Percentiles rank a stretch among this genome's conserved stretches.
phyloP scores from a whole-genome alignment of 2,113 vertebrate genomes.

The Morone chrysops region DNA sequence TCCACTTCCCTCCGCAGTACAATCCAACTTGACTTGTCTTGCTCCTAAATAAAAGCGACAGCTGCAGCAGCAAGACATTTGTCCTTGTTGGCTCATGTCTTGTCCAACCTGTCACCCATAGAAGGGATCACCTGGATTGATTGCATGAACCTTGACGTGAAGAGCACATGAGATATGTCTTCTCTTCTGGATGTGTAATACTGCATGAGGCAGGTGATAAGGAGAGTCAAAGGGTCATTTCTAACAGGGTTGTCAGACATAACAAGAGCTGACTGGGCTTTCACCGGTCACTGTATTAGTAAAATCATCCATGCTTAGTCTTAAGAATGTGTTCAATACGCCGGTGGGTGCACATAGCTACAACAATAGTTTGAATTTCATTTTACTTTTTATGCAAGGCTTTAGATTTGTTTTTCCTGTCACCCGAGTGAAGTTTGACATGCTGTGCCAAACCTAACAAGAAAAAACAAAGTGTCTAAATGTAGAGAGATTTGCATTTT shows the following conservation, averaged over 20 bases:
- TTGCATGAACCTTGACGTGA: conserved; percentile 22
- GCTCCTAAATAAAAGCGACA: conserved; percentile 49
- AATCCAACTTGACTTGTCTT: conserved; percentile 44
- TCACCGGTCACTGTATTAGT: background rate
- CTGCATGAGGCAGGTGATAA: conserved; percentile 19
- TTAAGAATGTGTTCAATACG: conserved; percentile 6
- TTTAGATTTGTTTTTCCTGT: conserved; percentile 4
- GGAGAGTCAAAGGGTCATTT: conserved; percentile 27
- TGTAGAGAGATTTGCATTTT: conserved; percentile 54
- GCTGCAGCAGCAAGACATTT: conserved; percentile 36
- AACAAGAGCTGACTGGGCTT: conserved; percentile 14
- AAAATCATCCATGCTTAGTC: conserved; percentile 13
- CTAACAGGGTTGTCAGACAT: conserved; percentile 4
- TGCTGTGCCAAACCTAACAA: conserved; percentile 46
- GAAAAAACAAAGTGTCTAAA: conserved; percentile 53
- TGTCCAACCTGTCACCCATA: conserved; percentile 52
- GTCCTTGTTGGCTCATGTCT: conserved; percentile 27
- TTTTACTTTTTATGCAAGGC: conserved; percentile 6
- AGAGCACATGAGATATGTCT: conserved; percentile 2
- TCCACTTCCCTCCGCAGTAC: conserved; percentile 41
- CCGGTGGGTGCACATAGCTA: conserved; percentile 14
- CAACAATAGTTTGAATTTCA: conserved; percentile 30
- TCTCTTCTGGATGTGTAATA: conserved; percentile 15
- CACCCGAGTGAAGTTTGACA: conserved; percentile 40
- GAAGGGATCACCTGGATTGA: conserved; percentile 44